These are phyloP conservation scores for Trachythela sp. DNA, from an alignment of 64 coral and sea anemone genomes.

Conservation along the genomic window DNA sequence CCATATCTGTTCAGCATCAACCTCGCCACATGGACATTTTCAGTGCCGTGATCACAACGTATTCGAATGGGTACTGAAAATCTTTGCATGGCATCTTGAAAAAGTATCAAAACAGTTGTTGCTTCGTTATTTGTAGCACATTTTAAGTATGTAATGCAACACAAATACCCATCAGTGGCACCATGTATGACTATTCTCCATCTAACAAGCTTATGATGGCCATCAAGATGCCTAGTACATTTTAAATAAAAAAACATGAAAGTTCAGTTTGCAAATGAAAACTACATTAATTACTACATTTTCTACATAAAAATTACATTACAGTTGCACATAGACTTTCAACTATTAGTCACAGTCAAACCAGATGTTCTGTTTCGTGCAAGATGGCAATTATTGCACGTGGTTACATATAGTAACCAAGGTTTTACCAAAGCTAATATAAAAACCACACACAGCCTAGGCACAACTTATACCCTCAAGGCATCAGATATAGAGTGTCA, in stretches of 20 bases:
- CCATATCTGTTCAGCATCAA: background rate
- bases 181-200: background rate
- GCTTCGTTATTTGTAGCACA: background rate
- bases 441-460: too few relatives aligned
- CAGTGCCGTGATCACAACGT: background rate
- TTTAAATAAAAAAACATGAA: background rate
- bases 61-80: background rate
- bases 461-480: too few relatives aligned
- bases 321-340: too few relatives aligned
- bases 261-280: too few relatives aligned
- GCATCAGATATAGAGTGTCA: too few relatives aligned
- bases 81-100: background rate
- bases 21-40: background rate
- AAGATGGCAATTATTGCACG: too few relatives aligned
- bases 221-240: background rate
- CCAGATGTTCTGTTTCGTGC: too few relatives aligned
- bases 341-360: too few relatives aligned
- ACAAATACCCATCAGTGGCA: background rate
- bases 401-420: too few relatives aligned
- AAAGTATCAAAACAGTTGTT: background rate
- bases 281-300: too few relatives aligned
- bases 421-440: too few relatives aligned
- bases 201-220: background rate
- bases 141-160: background rate
- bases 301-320: too few relatives aligned